phyloP scores from a whole-genome alignment of 2,888 invertebrate genomes.

The Branchellion lobata region DNA sequence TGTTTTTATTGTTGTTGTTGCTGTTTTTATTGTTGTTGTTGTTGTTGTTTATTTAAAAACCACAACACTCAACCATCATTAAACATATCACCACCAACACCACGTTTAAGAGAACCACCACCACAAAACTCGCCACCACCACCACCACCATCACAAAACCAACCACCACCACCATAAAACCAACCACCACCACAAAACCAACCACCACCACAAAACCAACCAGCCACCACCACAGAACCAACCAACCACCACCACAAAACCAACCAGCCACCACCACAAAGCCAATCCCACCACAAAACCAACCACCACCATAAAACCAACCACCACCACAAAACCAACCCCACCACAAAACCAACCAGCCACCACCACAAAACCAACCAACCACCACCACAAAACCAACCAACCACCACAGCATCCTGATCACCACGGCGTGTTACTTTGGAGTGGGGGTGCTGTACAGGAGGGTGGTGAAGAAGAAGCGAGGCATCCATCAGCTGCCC shows the following conservation, averaged over 20 bases:
- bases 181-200: not conserved
- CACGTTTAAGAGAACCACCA: too few relatives aligned
- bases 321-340: not conserved
- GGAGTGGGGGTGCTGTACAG: not conserved
- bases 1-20: too few relatives aligned
- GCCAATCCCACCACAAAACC: not conserved
- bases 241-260: not conserved
- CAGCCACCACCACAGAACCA: not conserved
- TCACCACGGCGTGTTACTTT: not conserved
- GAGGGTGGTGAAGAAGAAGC: not conserved
- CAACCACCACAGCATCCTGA: not conserved
- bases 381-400: not conserved
- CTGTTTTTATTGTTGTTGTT: too few relatives aligned
- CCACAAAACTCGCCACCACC: too few relatives aligned
- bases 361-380: conserved; percentile 1
- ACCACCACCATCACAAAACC: not conserved
- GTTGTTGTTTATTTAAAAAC: too few relatives aligned
- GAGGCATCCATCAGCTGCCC: not conserved
- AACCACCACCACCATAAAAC: not conserved
- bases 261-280: not conserved
- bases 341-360: not conserved
- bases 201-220: not conserved
- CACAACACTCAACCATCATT: too few relatives aligned
- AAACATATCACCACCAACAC: too few relatives aligned
- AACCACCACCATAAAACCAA: not conserved